phyloP scores from a whole-genome alignment of 2,797 vertebrate genomes.

The Chelidonichthys spinosus region DNA sequence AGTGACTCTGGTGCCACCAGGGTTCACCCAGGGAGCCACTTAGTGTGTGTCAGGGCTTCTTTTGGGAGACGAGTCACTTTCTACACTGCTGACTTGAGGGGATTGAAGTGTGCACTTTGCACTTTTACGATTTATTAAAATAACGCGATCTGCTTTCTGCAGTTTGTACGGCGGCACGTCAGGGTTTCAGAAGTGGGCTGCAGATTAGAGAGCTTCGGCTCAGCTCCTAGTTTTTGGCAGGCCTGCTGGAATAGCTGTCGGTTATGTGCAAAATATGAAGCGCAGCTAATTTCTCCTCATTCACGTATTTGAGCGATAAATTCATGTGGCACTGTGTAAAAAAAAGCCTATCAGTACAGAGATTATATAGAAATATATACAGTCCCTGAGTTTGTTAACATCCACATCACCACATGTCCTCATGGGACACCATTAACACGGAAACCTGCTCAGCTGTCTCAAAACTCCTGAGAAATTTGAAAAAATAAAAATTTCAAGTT shows the following conservation, averaged over 20 bases:
- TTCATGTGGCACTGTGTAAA: too few relatives aligned
- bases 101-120: background rate
- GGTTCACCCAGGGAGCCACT: constrained; percentile 46
- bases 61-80: constrained; percentile 10
- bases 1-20: constrained; percentile 33
- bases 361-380: background rate
- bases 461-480: background rate
- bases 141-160: background rate
- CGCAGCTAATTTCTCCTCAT: too few relatives aligned
- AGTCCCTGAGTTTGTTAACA: background rate
- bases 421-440: background rate
- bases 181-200: constrained; percentile 19
- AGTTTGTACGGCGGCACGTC: constrained; percentile 16
- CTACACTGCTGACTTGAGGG: background rate
- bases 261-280: too few relatives aligned
- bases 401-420: background rate
- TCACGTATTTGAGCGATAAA: too few relatives aligned
- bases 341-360: too few relatives aligned
- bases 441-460: background rate
- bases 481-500: too few relatives aligned
- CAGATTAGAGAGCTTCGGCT: constrained; percentile 29
- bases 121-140: constrained; percentile 12
- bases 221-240: constrained; percentile 16
- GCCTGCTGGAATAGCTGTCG: constrained; percentile 6
- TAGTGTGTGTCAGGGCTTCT: constrained; percentile 25